A percentile compares a stretch with the other conserved stretches of the same genome.
Evolutionary conservation across 2,888 invertebrate species (phyloP).

Genomic region (Malthinus flaveolus): DNA sequence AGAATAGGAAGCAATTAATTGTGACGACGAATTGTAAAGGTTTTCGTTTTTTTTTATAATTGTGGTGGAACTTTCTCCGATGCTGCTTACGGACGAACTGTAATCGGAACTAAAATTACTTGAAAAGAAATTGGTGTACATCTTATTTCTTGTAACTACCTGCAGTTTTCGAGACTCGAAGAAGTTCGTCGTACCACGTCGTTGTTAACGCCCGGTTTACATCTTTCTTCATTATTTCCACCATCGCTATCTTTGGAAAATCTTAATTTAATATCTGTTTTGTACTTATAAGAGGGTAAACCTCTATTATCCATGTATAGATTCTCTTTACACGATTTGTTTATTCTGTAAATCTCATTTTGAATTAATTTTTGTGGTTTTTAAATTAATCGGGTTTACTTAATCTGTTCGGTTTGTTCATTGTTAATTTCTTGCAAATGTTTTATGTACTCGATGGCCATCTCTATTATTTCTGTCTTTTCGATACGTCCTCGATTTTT

Average conservation of each 20-base stretch:
- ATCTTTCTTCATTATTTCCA: conserved; percentile 28
- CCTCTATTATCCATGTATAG: conserved; percentile 9
- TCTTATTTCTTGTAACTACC: conserved; percentile 37
- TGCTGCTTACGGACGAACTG: conserved; percentile 51
- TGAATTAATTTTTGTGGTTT: neutral
- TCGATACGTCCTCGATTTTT: conserved; percentile 95
- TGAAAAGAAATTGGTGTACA: too few species aligned
- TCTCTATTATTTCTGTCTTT: conserved; percentile 97
- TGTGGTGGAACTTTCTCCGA: conserved; percentile 1
- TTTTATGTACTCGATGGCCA: conserved; percentile 94
- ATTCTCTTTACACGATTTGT: neutral
- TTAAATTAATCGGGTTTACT: too few species aligned
- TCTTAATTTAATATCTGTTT: conserved; percentile 89
- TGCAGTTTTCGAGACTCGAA: conserved; percentile 56
- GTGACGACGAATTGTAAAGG: neutral
- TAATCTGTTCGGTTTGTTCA: neutral
- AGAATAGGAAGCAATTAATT: neutral
- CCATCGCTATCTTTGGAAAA: conserved; percentile 61
- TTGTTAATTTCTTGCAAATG: conserved; percentile 73
- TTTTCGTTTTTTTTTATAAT: too few species aligned
- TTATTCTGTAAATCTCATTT: neutral
- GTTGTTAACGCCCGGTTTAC: conserved; percentile 22
- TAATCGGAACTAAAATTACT: conserved; percentile 47
- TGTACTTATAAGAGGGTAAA: conserved; percentile 81
- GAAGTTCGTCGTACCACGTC: conserved; percentile 43